Evolutionary conservation across 1,140 invertebrate genomes (phyloP).

Genomic region (Hormaphis cornu): DNA sequence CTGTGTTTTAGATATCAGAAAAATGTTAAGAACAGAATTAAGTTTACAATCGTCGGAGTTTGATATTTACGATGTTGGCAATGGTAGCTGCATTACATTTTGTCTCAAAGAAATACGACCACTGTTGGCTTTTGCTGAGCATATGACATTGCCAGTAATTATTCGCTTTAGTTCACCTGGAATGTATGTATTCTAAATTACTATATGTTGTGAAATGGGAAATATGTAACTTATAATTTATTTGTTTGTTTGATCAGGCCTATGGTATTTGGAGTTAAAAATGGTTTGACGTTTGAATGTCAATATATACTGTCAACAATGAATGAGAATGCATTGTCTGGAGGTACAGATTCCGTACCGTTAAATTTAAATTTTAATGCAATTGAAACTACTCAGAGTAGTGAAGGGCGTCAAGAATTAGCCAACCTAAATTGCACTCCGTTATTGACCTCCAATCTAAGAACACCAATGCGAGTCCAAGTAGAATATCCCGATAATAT

Average conservation of each 20-base stretch:
- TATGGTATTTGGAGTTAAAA: constrained; percentile 27
- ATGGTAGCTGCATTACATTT: constrained; percentile 16
- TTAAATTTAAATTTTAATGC: neutral
- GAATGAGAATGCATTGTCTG: neutral
- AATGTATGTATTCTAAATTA: neutral
- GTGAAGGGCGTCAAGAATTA: neutral
- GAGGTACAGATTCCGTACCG: neutral
- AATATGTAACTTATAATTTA: neutral
- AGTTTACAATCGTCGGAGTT: constrained; percentile 16
- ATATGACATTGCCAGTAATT: constrained; percentile 14
- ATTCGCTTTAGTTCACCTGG: constrained; percentile 21
- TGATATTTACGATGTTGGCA: constrained; percentile 6
- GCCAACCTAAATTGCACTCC: neutral
- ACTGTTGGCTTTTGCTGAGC: constrained; percentile 6
- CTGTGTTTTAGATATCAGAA: constrained; percentile 12
- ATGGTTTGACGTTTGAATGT: constrained; percentile 15
- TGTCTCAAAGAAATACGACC: constrained; percentile 25
- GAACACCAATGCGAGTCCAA: constrained; percentile 24
- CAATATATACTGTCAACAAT: constrained; percentile 23
- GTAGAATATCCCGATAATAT: constrained; percentile 25
- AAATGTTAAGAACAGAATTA: constrained; percentile 21
- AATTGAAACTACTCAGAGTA: constrained; percentile 13
- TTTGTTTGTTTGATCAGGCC: neutral
- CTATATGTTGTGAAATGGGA: neutral
- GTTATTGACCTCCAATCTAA: neutral